Evolutionary conservation across 35 echinoderm and acorn worm species (phyloP).

Genomic region (Hemicentrotus pulcherrimus): DNA sequence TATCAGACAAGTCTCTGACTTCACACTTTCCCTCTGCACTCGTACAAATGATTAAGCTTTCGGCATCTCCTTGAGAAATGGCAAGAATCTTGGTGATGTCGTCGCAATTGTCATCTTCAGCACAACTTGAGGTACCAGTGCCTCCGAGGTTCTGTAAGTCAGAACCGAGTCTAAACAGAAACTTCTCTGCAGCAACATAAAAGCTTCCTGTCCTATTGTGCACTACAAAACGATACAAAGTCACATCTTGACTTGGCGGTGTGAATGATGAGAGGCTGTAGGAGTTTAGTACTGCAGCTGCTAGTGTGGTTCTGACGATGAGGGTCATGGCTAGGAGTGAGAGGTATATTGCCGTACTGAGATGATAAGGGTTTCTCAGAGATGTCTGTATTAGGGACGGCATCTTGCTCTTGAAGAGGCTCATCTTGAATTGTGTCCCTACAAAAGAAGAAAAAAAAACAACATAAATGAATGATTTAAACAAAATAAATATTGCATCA

Average conservation of each 20-base stretch:
- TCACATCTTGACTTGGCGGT: neutral
- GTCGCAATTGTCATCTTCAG: neutral
- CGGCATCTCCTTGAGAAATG: constrained; percentile 20
- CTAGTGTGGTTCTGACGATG: neutral
- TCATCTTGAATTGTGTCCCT: neutral
- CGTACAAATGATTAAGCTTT: neutral
- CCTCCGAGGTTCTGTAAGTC: neutral
- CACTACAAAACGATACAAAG: neutral
- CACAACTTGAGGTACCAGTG: neutral
- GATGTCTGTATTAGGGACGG: neutral
- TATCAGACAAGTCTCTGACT: neutral
- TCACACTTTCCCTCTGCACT: constrained; percentile 16
- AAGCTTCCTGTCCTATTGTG: constrained; percentile 21
- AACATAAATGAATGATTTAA: too few relatives aligned
- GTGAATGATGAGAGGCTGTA: constrained; percentile 7
- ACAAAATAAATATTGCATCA: too few relatives aligned
- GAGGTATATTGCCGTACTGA: neutral
- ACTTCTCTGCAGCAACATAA: neutral
- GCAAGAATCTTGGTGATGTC: constrained; percentile 29
- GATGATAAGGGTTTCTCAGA: neutral
- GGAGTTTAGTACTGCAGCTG: constrained; percentile 2
- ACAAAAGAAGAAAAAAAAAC: neutral
- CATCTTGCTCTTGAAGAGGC: constrained; percentile 15
- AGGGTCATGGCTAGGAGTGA: neutral
- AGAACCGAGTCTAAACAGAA: neutral